A percentile compares a stretch with the other conserved stretches of the same genome.
phyloP scores from a whole-genome alignment of 2,888 invertebrate genomes.

The Celastrina argiolus region DNA sequence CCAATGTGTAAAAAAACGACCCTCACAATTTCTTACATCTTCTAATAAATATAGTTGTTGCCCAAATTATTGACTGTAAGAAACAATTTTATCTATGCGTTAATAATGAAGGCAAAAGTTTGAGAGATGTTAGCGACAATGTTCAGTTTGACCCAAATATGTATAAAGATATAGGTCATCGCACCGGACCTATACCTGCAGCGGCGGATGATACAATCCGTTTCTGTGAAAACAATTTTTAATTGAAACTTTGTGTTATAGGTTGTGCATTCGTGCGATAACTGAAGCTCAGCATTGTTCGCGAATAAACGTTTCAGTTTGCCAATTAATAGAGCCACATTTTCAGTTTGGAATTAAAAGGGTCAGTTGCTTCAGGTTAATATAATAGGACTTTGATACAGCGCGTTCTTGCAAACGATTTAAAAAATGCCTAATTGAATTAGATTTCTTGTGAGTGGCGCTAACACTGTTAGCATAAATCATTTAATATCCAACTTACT shows the following conservation, averaged over 20 bases:
- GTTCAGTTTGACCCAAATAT: slow-evolving; percentile 69
- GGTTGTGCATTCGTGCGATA: slow-evolving; percentile 29
- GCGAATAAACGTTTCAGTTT: slow-evolving; percentile 22
- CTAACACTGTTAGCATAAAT: not conserved
- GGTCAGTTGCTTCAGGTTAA: not conserved
- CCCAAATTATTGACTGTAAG: not conserved
- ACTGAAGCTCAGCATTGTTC: slow-evolving; percentile 27
- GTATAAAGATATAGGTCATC: slow-evolving; percentile 59
- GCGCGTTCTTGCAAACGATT: too few species aligned
- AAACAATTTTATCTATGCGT: slow-evolving; percentile 2
- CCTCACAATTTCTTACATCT: too few species aligned
- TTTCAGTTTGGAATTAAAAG: not conserved
- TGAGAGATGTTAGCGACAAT: slow-evolving; percentile 31
- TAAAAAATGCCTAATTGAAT: not conserved
- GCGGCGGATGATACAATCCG: slow-evolving; percentile 43
- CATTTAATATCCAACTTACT: not conserved
- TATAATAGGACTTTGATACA: too few species aligned
- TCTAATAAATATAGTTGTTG: too few species aligned
- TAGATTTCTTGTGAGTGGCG: not conserved
- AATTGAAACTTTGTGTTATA: slow-evolving; percentile 52
- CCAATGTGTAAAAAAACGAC: too few species aligned
- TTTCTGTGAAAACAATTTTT: slow-evolving; percentile 46
- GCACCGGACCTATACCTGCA: slow-evolving; percentile 35
- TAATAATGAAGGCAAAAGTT: slow-evolving; percentile 20
- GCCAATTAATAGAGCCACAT: slow-evolving; percentile 13